These are phyloP conservation scores for Onychomys arenicola DNA, from an alignment of 2,797 vertebrate species.

Conservation along the genomic window DNA sequence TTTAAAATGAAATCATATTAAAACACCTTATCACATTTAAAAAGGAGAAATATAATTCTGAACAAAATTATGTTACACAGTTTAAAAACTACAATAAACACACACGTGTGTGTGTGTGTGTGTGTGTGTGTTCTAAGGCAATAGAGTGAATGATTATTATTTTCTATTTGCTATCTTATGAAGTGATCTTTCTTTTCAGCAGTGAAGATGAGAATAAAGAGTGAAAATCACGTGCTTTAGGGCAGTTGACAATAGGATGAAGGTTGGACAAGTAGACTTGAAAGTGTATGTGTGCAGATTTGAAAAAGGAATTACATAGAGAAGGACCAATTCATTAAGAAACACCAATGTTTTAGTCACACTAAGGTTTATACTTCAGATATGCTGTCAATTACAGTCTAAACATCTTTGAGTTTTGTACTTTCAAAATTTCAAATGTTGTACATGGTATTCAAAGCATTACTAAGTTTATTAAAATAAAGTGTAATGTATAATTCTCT, in stretches of 20 bases:
- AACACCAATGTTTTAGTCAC: background rate
- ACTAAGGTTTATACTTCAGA: background rate
- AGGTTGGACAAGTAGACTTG: background rate
- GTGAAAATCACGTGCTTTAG: constrained; percentile 1
- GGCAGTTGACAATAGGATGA: background rate
- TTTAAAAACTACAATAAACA: background rate
- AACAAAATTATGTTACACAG: background rate
- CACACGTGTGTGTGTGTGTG: background rate
- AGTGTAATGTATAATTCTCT: background rate
- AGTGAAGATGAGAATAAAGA: background rate
- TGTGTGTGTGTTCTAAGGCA: background rate
- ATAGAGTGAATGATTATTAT: background rate
- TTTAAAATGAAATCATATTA: background rate
- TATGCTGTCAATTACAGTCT: background rate
- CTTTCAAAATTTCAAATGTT: background rate
- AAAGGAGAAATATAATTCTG: constrained; percentile 11
- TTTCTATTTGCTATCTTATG: background rate
- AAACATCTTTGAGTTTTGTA: background rate
- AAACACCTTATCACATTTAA: constrained; percentile 35
- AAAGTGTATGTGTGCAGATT: background rate
- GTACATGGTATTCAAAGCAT: background rate
- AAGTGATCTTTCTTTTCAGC: constrained; percentile 14
- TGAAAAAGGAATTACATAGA: background rate
- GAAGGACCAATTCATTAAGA: background rate
- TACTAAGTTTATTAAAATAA: background rate